Evolutionary conservation across 2,888 invertebrate species (phyloP).

Genomic region (Synergus itoensis): DNA sequence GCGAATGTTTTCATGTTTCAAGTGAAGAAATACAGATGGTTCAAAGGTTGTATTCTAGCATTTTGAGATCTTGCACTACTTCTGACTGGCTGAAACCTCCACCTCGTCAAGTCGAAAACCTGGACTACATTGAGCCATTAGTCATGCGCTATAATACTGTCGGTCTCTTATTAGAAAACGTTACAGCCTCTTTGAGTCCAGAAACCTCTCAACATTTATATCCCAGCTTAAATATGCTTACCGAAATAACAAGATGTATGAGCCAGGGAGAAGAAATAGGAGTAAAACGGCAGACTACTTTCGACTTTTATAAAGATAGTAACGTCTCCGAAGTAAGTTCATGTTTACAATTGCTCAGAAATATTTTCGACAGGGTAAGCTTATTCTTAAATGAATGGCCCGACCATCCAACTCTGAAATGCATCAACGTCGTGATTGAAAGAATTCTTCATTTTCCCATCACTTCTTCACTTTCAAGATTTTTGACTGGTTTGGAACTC

Average conservation of each 20-base stretch:
- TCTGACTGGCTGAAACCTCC: conserved; percentile 81
- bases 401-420: conserved; percentile 91
- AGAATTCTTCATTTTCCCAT: conserved; percentile 86
- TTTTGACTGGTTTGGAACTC: conserved; percentile 93
- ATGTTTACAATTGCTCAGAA: conserved; percentile 85
- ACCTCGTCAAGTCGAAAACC: conserved; percentile 57
- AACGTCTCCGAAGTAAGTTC: conserved; percentile 88
- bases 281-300: conserved; percentile 57
- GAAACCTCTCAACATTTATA: conserved; percentile 80
- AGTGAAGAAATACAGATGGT: conserved; percentile 82
- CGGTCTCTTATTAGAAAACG: conserved; percentile 79
- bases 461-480: conserved; percentile 91
- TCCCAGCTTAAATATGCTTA: conserved; percentile 81
- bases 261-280: conserved; percentile 77
- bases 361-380: conserved; percentile 82
- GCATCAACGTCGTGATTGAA: conserved; percentile 85
- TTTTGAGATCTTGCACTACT: conserved; percentile 81
- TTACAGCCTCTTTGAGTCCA: conserved; percentile 80
- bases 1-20: conserved; percentile 13
- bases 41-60: conserved; percentile 82
- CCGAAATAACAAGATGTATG: conserved; percentile 78
- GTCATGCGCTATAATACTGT: conserved; percentile 82
- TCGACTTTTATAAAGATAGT: conserved; percentile 91
- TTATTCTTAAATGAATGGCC: conserved; percentile 90
- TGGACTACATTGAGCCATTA: conserved; percentile 79